Percentiles rank a stretch among this genome's conserved stretches.
These are phyloP conservation scores for Tapirus terrestris DNA, from an alignment of 2,113 vertebrate species.

Conservation along the genomic window DNA sequence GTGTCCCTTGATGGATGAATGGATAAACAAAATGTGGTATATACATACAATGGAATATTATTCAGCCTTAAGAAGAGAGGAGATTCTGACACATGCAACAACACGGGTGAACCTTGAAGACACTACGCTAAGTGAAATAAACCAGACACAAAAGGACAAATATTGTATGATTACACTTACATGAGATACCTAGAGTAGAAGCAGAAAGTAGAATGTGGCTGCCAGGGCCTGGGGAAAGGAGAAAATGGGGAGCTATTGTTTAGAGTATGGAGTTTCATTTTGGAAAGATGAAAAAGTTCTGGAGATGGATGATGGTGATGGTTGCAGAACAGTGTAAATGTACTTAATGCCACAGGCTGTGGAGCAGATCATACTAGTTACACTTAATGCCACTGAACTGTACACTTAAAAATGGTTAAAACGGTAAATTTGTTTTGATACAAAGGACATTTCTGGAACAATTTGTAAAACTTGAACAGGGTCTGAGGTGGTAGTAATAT, in stretches of 20 bases:
- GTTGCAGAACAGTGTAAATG: background rate
- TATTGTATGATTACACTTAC: background rate
- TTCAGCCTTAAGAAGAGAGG: background rate
- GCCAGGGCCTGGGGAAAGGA: background rate
- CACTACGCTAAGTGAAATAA: background rate
- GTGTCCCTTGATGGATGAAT: background rate
- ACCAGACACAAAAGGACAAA: background rate
- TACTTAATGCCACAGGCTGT: background rate
- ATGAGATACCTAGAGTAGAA: background rate
- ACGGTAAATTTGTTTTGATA: background rate
- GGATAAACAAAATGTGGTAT: background rate
- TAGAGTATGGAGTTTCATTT: background rate
- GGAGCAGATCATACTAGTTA: too few relatives aligned
- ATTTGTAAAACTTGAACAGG: background rate
- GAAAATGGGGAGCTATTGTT: background rate
- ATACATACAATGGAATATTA: background rate
- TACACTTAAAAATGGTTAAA: background rate
- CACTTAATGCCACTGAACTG: background rate
- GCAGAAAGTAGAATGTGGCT: background rate
- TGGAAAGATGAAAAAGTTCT: background rate
- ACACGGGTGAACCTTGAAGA: background rate
- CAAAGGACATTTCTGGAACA: background rate
- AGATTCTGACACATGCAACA: background rate
- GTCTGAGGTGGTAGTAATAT: background rate
- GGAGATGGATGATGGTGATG: background rate